phyloP scores from a whole-genome alignment of 2,888 invertebrate genomes.

The Noctua janthina region DNA sequence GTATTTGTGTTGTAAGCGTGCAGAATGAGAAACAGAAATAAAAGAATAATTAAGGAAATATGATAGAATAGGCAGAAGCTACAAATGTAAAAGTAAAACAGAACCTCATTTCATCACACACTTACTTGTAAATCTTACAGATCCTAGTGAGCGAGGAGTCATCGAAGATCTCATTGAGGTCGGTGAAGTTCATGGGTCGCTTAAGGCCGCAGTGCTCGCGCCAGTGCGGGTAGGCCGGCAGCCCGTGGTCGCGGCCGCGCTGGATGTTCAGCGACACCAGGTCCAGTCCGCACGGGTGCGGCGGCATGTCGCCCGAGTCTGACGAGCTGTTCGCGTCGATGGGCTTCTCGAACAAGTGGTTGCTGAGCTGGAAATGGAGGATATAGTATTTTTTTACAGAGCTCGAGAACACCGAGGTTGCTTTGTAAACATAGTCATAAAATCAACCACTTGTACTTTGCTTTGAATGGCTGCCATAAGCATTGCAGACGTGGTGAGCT shows the following conservation, averaged over 20 bases:
- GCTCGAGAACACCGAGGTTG: background rate
- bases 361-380: constrained; percentile 89
- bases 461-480: background rate
- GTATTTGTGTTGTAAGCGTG: background rate
- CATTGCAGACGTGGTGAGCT: background rate
- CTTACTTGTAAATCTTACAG: constrained; percentile 91
- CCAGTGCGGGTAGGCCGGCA: constrained; percentile 95
- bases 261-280: constrained; percentile 97
- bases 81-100: background rate
- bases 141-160: constrained; percentile 91
- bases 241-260: constrained; percentile 96
- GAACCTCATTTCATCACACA: constrained; percentile 5
- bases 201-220: constrained; percentile 93
- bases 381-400: background rate
- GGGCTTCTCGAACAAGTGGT: constrained; percentile 92
- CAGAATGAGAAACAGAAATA: background rate
- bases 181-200: constrained; percentile 91
- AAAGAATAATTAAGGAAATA: background rate
- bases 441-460: background rate
- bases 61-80: background rate
- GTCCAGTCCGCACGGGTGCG: constrained; percentile 93
- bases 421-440: background rate
- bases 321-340: constrained; percentile 70
- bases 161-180: constrained; percentile 92
- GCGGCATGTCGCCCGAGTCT: background rate